Base-by-base conservation (phyloP, 2,797 vertebrate species). In the Labeo calbasu region DNA sequence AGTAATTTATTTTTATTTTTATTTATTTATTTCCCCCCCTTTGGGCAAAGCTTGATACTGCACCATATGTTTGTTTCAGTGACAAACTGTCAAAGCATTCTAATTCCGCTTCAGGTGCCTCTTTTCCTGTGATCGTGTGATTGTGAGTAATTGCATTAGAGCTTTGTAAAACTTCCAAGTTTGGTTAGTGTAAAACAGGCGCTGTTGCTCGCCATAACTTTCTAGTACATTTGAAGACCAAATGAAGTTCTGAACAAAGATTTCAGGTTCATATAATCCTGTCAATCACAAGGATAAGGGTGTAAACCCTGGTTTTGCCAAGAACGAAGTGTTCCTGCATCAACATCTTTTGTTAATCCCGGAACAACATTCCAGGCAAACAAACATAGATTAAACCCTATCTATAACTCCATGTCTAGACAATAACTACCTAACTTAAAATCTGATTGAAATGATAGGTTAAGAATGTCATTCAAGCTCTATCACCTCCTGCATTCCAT, bases 41-140 rank as follows among this genome's bases (percentile, higher is more conserved):
- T 66, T 43, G 23, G 48, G 13, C 2, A 46, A 59, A 71, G 51
- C 21, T 36, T 40, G 13, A 73, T 72, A 57, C 66, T 72, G 79
- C 79, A 76, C 75, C 69, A 79, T 63, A 76, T 73, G 65, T 53
- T 36, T 80, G 40, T 80, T 78, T 28, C 28, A 55, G 59, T 65
- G 46, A 77, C 68, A 70, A 79, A 79, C 65, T 53, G 73, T 82
- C 78, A 84, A 71, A 84, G 63, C 55, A 51, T 32, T n/a, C 51
- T 32, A 23, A 40, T 40, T 76, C 14, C 66, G 55, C 57, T 32
- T 70, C 21, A 36, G 25, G 63, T 69, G 53, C 12, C 28, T 61
- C 9, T 70, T 11, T 70, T 69, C 50, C 36, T 17, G 46, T 71
- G 77, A n/a, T 25, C 21, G 43, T 72, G 23, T 50, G 28, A 71